Evolutionary conservation across 2,888 invertebrate species (phyloP).

Genomic region (Macrophya alboannulata): DNA sequence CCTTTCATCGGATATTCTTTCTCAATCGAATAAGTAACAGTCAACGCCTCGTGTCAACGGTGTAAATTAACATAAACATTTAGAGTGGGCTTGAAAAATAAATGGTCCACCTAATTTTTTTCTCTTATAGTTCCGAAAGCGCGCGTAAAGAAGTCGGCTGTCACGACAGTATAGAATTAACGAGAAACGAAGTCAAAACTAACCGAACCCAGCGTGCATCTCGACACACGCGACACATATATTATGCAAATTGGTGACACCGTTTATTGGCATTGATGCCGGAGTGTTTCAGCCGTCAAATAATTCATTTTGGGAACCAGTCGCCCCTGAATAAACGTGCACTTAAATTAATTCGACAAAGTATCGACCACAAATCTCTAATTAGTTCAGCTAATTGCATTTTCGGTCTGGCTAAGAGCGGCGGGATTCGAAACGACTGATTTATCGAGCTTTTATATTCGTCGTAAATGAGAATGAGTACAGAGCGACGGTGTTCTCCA

Average conservation of each 20-base stretch:
- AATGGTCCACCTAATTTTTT: slow-evolving; percentile 41
- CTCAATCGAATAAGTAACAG: background rate
- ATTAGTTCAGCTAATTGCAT: slow-evolving; percentile 76
- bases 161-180: slow-evolving; percentile 19
- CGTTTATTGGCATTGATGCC: slow-evolving; percentile 51
- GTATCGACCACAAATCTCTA: slow-evolving; percentile 74
- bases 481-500: background rate
- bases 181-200: slow-evolving; percentile 40
- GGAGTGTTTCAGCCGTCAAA: slow-evolving; percentile 26
- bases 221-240: slow-evolving; percentile 21
- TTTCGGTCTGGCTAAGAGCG: slow-evolving; percentile 66
- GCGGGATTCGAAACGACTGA: slow-evolving; percentile 73
- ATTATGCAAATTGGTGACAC: slow-evolving; percentile 51
- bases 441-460: slow-evolving; percentile 68
- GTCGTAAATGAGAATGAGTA: background rate
- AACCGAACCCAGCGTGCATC: slow-evolving; percentile 9
- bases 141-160: slow-evolving; percentile 21
- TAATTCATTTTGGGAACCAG: slow-evolving; percentile 45
- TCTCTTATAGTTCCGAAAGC: background rate
- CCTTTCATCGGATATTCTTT: slow-evolving; percentile 6
- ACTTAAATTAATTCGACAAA: slow-evolving; percentile 74
- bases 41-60: slow-evolving; percentile 15
- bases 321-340: slow-evolving; percentile 62
- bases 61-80: slow-evolving; percentile 40
- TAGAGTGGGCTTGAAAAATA: slow-evolving; percentile 17